Evolutionary conservation across 2,888 invertebrate species (phyloP), one percentile per base, ranked within the genome.

Genomic region (Latrodectus elegans): DNA sequence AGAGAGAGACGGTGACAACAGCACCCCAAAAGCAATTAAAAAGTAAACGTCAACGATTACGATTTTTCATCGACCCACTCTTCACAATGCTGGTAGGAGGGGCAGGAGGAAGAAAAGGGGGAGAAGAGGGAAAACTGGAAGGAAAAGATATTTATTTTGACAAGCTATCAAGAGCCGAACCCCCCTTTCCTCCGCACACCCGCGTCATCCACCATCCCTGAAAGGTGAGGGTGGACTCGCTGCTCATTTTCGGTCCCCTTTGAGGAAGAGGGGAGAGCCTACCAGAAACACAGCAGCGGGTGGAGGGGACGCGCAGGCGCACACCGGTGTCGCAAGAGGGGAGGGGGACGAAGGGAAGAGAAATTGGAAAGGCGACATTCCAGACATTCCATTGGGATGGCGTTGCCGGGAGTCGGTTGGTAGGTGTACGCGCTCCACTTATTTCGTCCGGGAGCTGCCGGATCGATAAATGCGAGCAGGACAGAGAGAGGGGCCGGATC

Each of bases 371-470:
- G 76, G 72, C 76, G 81, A 81, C 88, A 88, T 88, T 88, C 88
- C 88, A 76, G 75, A 76, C 88, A 88, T 88, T 88, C 88, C 88
- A 80, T 70, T 84, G 83, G 84, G 88, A 88, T 83, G 88, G 84
- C 88, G 88, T 84, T 76, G 79, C 79, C 74, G 67, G 68, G 79
- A 38, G 79, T 80, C 85, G 85, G 85, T 85, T 70, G 83, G 87
- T 88, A 88, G 86, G 86, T 87, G 86, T 83, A 83, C 83, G 82
- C 77, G 80, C 78, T 84, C 73, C 78, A 73, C 77, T 78, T 77
- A 68, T 76, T 64, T 60, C 38, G 26, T 52, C 65, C 72, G 38
- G 60, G 68, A 73, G 74, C 60, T n/a, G 17, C 38, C 65, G 51
- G 81, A 87, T 87, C 86, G 81, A 87, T 87, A 72, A 3, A 53